Percentiles rank a stretch among this genome's conserved stretches.
phyloP scores from a whole-genome alignment of 2,888 invertebrate species.

The Diabrotica balteata region DNA sequence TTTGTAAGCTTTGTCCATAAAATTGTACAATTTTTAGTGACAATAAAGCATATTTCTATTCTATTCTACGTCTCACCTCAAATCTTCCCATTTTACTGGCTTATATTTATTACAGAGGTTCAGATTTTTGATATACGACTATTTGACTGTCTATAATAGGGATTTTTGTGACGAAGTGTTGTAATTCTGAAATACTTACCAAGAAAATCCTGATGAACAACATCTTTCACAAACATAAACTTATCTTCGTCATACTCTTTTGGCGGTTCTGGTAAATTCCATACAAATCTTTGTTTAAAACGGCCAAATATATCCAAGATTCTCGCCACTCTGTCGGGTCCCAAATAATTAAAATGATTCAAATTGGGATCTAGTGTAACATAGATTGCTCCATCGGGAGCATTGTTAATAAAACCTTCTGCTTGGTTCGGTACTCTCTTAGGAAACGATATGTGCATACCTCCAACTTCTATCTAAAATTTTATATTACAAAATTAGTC shows the following conservation, averaged over 20 bases:
- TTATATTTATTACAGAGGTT: too few species aligned
- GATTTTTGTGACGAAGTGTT: too few species aligned
- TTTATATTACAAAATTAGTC: background rate
- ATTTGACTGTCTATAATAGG: too few species aligned
- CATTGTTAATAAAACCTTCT: constrained; percentile 61
- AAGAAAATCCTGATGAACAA: constrained; percentile 48
- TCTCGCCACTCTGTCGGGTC: constrained; percentile 62
- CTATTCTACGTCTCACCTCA: too few species aligned
- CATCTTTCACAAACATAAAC: constrained; percentile 35
- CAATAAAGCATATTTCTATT: too few species aligned
- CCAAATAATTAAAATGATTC: constrained; percentile 62
- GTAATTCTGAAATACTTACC: constrained; percentile 32
- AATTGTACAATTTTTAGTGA: too few species aligned
- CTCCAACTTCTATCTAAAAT: constrained; percentile 63
- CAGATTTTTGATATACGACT: too few species aligned
- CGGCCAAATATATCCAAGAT: constrained; percentile 66
- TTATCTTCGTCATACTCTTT: constrained; percentile 38
- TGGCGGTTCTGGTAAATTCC: constrained; percentile 50
- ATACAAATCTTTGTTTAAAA: constrained; percentile 63
- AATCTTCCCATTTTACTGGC: too few species aligned
- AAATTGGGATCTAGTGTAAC: constrained; percentile 69
- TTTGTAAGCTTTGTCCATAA: too few species aligned
- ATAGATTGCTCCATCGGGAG: constrained; percentile 64
- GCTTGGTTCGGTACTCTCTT: constrained; percentile 56
- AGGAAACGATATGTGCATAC: constrained; percentile 58